These are phyloP conservation scores for Ceyx margarethae DNA, from an alignment of 2,113 vertebrate genomes.

Conservation along the genomic window DNA sequence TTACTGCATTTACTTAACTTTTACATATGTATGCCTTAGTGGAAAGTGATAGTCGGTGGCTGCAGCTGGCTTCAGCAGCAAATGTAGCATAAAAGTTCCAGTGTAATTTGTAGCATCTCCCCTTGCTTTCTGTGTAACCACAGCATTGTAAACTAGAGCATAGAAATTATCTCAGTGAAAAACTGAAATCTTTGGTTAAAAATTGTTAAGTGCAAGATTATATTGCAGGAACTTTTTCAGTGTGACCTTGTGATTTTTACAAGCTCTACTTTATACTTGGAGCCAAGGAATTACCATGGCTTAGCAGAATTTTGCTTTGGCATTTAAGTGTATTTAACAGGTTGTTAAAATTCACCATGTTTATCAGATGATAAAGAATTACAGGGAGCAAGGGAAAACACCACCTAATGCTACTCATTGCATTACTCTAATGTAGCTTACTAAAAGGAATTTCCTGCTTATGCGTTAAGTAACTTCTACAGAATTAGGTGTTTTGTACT, in stretches of 20 bases:
- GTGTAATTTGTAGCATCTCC: not conserved
- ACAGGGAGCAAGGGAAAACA: not conserved
- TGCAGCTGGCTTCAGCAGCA: not conserved
- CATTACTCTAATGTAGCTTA: not conserved
- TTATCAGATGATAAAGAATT: not conserved
- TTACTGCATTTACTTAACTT: not conserved
- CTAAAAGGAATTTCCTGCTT: not conserved
- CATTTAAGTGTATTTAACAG: not conserved
- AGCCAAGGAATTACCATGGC: not conserved
- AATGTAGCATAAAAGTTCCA: not conserved
- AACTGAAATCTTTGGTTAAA: not conserved
- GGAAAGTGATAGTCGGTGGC: not conserved
- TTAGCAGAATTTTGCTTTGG: not conserved
- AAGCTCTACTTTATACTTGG: not conserved
- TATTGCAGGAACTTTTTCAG: not conserved
- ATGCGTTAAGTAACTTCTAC: rapidly evolving
- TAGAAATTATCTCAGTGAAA: not conserved
- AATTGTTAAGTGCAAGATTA: not conserved
- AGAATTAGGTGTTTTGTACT: not conserved
- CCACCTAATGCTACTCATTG: not conserved
- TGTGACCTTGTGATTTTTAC: not conserved
- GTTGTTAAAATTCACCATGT: not conserved
- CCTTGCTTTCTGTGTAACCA: not conserved
- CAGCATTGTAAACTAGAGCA: not conserved
- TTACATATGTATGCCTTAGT: not conserved